Evolutionary conservation across 92 coral and sea anemone genomes (phyloP), one percentile per base, ranked within the genome.

Genomic region (Diadumene lineata): DNA sequence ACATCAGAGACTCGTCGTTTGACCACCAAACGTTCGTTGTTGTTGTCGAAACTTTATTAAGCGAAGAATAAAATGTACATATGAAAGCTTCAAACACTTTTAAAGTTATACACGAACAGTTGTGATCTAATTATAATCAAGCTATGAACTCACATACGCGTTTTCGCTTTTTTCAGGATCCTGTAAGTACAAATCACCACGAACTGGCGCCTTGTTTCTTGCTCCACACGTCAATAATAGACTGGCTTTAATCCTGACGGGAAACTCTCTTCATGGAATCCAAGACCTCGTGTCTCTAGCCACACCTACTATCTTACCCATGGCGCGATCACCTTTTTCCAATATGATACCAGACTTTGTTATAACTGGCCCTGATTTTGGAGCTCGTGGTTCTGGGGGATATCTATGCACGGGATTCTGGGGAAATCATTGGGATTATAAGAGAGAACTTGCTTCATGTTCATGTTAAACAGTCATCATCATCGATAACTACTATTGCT

Each of bases 281-380:
- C 84, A 86, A 67, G 97, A 96, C 80, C 88, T 85, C 64, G 79
- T 92, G 9, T 84, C 81, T 57, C 75, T 92, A 33, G 97, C 97
- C 67, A 88, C 93, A 51, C 99, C 99, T 78, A 96, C 99, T 17
- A 92, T 96, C 69, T 94, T 97, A 61, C 99, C 99, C 34, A 96
- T 96, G 99, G 80, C 97, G 23, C 82, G 99, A 66, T 96, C 99
- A 4, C 99, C 99, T 22, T 96, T 96, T 73, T 96, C 99, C 23
- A 96, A 96, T 78, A 81, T 96, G 81, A 89, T 96, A 16, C 99
- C 99, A 10, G 99, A 96, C 74, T 96, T 88, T 84, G 92, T 92
- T 89, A 82, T 96, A 62, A 96, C 97, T 17, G 99, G 99, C 30
- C 97, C 99, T 83, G 86, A 67, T 38, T 96, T 96, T 72, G 88